A percentile compares a stretch with the other conserved stretches of the same genome.
Evolutionary conservation across 2,113 vertebrate genomes (phyloP).

Genomic region (Grantiella picta): DNA sequence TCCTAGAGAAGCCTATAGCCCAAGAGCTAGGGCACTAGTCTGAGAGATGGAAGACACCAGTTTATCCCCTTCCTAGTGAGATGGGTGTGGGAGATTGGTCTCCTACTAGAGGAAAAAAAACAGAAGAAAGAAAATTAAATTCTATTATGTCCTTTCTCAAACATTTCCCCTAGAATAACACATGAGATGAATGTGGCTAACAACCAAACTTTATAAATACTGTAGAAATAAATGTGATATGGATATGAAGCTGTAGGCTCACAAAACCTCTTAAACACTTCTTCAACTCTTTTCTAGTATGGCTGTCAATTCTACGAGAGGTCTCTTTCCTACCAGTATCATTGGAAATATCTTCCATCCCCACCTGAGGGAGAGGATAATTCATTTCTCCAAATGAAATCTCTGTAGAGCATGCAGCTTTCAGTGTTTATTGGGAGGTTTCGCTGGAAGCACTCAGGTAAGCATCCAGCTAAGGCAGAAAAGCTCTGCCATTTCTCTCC

Average conservation of each 20-base stretch:
- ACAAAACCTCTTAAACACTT: not conserved
- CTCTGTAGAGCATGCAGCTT: not conserved
- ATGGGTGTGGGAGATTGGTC: not conserved
- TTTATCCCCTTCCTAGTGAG: not conserved
- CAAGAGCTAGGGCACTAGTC: not conserved
- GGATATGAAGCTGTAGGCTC: not conserved
- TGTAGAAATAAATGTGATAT: not conserved
- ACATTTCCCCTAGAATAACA: not conserved
- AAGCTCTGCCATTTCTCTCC: not conserved
- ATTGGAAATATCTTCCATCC: not conserved
- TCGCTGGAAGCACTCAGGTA: not conserved
- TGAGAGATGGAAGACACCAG: not conserved
- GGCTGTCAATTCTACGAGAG: not conserved
- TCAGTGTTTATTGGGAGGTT: not conserved
- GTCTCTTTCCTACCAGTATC: not conserved
- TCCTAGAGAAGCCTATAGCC: not conserved
- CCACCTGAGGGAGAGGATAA: not conserved
- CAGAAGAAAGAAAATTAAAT: not conserved
- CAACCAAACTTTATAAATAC: not conserved
- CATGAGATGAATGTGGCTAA: not conserved
- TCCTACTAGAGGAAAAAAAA: not conserved
- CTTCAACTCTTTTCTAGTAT: not conserved
- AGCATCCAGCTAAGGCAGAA: not conserved
- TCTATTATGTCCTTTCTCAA: not conserved
- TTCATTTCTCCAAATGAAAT: not conserved